phyloP scores from a whole-genome alignment of 2,888 invertebrate species.

The Acleris holmiana region DNA sequence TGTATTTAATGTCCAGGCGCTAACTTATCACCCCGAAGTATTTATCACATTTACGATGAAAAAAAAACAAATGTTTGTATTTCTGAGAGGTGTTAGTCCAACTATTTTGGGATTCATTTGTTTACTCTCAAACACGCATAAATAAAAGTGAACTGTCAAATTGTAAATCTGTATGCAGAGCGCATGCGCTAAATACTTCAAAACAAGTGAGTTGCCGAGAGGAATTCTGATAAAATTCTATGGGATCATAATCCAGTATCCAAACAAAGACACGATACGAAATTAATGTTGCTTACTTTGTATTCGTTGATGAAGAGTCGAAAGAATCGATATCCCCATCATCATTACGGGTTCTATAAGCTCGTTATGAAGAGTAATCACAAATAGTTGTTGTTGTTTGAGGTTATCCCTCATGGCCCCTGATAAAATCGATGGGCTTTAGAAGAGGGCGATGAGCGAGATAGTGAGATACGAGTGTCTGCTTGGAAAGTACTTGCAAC shows the following conservation, averaged over 20 bases:
- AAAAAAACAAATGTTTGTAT: too few relatives aligned
- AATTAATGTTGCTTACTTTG: not conserved
- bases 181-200: conserved; percentile 4
- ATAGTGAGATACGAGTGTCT: conserved; percentile 6
- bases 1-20: too few relatives aligned
- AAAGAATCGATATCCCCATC: not conserved
- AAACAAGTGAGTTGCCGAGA: conserved; percentile 12
- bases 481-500: not conserved
- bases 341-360: not conserved
- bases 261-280: not conserved
- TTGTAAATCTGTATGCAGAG: not conserved
- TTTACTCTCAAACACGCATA: too few relatives aligned
- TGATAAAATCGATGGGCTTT: conserved; percentile 12
- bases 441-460: conserved; percentile 1
- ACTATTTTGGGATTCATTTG: too few relatives aligned
- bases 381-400: not conserved
- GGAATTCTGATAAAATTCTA: conserved; percentile 15
- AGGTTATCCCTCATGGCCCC: conserved; percentile 22
- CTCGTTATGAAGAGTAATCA: not conserved
- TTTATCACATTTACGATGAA: too few relatives aligned
- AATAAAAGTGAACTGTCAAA: not conserved
- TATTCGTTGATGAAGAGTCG: not conserved
- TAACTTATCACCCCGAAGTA: too few relatives aligned
- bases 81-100: too few relatives aligned
- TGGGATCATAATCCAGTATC: conserved; percentile 8